These are phyloP conservation scores for Peucedramus taeniatus DNA, from an alignment of 2,113 vertebrate genomes.

Conservation along the genomic window DNA sequence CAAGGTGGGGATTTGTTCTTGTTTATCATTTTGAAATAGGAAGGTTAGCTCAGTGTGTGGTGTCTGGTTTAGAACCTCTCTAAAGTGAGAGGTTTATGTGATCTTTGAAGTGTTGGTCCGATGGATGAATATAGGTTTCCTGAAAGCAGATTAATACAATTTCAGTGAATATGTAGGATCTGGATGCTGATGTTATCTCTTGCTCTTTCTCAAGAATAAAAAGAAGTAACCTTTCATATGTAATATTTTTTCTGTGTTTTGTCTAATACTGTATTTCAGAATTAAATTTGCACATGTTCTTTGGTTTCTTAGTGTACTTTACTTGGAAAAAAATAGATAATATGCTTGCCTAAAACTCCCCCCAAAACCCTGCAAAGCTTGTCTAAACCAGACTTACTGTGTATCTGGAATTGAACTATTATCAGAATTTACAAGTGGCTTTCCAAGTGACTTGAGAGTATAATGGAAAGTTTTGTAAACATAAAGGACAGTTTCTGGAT, in stretches of 20 bases:
- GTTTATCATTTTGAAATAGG: neutral
- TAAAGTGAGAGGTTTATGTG: neutral
- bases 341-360: neutral
- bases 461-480: neutral
- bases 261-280: neutral
- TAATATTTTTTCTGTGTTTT: neutral
- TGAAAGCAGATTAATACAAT: neutral
- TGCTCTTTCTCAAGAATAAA: neutral
- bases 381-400: neutral
- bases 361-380: fast-evolving
- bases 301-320: neutral
- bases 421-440: neutral
- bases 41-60: neutral
- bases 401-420: neutral
- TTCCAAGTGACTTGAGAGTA: neutral
- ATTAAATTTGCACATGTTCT: neutral
- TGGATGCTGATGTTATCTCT: neutral
- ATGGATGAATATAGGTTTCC: neutral
- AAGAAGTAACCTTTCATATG: neutral
- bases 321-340: neutral
- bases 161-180: neutral
- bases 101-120: neutral
- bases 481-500: neutral
- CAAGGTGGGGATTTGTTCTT: neutral
- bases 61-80: neutral